These are phyloP conservation scores for Cepaea hortensis DNA, from an alignment of 2,888 invertebrate species.

Conservation along the genomic window DNA sequence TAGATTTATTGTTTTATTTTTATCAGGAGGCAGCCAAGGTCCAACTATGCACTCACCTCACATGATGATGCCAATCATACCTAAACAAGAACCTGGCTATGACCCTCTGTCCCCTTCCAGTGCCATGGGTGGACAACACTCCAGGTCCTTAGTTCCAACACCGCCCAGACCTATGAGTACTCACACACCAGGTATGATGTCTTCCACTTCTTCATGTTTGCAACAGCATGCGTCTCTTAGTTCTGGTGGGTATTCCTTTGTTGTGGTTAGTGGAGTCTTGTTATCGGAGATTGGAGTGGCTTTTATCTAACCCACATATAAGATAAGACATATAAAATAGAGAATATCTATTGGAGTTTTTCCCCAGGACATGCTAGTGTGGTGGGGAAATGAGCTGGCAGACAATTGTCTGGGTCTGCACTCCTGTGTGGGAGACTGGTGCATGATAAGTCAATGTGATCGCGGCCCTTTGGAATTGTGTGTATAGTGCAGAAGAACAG, in stretches of 20 bases:
- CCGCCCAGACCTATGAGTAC: slow-evolving; percentile 72
- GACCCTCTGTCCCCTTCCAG: slow-evolving; percentile 57
- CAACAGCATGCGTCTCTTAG: slow-evolving; percentile 52
- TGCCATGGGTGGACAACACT: slow-evolving; percentile 49
- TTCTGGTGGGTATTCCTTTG: slow-evolving; percentile 50
- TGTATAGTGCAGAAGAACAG: no score
- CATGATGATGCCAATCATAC: slow-evolving; percentile 71
- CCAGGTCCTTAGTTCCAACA: slow-evolving; percentile 64
- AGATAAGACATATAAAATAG: no score
- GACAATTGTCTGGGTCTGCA: no score
- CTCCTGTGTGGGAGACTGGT: no score
- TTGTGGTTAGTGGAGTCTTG: neutral
- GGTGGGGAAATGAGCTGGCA: no score
- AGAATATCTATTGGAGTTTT: no score
- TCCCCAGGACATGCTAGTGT: no score
- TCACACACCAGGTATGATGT: slow-evolving; percentile 66
- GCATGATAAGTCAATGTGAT: no score
- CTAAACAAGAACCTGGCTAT: slow-evolving; percentile 60
- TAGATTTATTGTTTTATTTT: neutral
- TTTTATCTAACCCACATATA: neutral
- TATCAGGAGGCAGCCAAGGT: slow-evolving; percentile 55
- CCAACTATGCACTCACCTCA: slow-evolving; percentile 74
- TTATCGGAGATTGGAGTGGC: neutral
- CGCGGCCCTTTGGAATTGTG: no score
- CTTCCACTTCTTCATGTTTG: slow-evolving; percentile 52